phyloP scores from a whole-genome alignment of 2,888 invertebrate genomes.

The Caenorhabditis sp. region DNA sequence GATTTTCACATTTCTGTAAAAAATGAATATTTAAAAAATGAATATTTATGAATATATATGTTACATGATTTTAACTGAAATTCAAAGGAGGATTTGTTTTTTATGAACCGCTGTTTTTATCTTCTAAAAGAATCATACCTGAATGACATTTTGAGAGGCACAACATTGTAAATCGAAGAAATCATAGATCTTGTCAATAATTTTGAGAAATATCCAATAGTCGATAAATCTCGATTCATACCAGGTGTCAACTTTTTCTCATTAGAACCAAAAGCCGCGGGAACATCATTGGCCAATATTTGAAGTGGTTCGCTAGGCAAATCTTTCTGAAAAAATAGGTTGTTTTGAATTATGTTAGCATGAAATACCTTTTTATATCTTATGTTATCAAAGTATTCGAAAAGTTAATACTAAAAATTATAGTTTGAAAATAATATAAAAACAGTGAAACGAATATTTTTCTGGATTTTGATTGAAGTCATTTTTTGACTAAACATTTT shows the following conservation, averaged over 20 bases:
- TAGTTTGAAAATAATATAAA: background rate
- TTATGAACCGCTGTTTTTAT: background rate
- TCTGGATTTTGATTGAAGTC: background rate
- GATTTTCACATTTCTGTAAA: conserved; percentile 21
- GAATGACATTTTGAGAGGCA: conserved; percentile 26
- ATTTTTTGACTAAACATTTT: conserved; percentile 2
- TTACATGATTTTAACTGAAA: too few species aligned
- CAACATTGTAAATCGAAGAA: conserved; percentile 10
- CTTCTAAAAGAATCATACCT: conserved; percentile 7
- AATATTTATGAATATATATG: too few species aligned
- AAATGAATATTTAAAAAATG: too few species aligned
- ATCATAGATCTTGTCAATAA: conserved; percentile 15
- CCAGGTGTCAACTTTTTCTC: conserved; percentile 16
- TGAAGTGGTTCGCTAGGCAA: background rate
- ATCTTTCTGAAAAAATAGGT: background rate
- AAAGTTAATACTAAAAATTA: background rate
- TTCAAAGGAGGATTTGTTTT: background rate
- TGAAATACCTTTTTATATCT: too few species aligned
- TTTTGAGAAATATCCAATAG: conserved; percentile 33
- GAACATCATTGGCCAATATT: background rate
- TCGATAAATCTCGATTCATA: conserved; percentile 27
- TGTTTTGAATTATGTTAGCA: too few species aligned
- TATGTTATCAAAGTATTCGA: too few species aligned
- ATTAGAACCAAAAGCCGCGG: conserved; percentile 2
- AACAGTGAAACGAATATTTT: background rate